A percentile compares a stretch with the other conserved stretches of the same genome.
phyloP scores from a whole-genome alignment of 2,888 invertebrate genomes.

The Rhagonycha fulva region DNA sequence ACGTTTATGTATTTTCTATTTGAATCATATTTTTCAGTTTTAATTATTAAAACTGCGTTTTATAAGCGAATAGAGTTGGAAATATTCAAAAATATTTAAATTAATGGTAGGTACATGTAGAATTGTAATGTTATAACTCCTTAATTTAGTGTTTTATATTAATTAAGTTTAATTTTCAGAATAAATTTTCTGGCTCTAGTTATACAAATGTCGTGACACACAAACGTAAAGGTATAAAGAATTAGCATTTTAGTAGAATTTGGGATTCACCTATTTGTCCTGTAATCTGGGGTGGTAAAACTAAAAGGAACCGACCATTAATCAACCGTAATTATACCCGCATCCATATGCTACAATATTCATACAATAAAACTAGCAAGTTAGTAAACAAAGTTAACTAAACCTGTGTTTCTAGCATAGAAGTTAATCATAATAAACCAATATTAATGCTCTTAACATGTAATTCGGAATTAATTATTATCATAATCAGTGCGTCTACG shows the following conservation, averaged over 20 bases:
- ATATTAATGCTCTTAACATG: constrained; percentile 2
- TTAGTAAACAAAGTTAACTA: neutral
- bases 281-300: constrained; percentile 22
- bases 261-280: constrained; percentile 22
- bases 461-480: neutral
- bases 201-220: neutral
- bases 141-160: neutral
- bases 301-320: constrained; percentile 22
- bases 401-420: constrained; percentile 1
- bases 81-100: neutral
- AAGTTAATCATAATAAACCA: constrained; percentile 5
- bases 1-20: neutral
- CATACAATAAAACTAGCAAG: constrained; percentile 9
- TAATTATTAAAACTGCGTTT: neutral
- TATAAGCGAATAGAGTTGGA: neutral
- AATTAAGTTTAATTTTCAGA: neutral
- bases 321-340: constrained; percentile 21
- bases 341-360: constrained; percentile 17
- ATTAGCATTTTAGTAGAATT: constrained; percentile 20
- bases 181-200: neutral
- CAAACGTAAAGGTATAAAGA: constrained; percentile 14
- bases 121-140: neutral
- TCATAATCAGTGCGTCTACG: neutral
- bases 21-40: neutral
- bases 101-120: neutral